These are phyloP conservation scores for Corydoras maculifer DNA, from an alignment of 2,113 vertebrate species.

Conservation along the genomic window DNA sequence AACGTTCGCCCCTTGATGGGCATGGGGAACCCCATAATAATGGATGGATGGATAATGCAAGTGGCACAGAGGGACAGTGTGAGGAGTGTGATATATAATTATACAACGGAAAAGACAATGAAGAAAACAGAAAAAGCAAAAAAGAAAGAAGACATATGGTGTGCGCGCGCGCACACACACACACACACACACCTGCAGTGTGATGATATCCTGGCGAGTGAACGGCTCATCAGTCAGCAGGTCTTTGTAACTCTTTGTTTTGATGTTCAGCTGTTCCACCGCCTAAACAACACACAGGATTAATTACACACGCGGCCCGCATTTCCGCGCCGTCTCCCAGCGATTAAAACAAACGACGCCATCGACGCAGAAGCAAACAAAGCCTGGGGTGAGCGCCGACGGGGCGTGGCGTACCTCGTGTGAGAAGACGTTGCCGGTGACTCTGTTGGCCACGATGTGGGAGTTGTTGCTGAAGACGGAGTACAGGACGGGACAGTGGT, in stretches of 20 bases:
- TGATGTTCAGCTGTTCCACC: constrained; percentile 92
- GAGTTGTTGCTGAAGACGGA: constrained; percentile 94
- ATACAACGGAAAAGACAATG: too few relatives aligned
- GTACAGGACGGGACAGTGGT: constrained; percentile 92
- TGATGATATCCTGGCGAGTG: constrained; percentile 84
- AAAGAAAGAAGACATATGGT: neutral
- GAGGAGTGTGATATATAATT: too few relatives aligned
- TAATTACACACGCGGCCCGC: neutral
- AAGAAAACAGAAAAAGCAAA: too few relatives aligned
- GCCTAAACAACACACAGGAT: constrained; percentile 57
- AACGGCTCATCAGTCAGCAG: constrained; percentile 88
- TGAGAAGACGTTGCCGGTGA: constrained; percentile 90
- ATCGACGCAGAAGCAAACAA: too few relatives aligned
- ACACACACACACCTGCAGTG: constrained; percentile 68
- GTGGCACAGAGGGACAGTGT: too few relatives aligned
- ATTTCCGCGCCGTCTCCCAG: neutral
- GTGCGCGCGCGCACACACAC: neutral
- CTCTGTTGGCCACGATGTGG: constrained; percentile 85
- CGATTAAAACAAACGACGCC: neutral
- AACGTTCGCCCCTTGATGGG: too few relatives aligned
- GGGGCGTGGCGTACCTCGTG: constrained; percentile 69
- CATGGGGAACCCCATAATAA: too few relatives aligned
- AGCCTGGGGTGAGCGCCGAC: neutral
- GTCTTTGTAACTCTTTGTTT: constrained; percentile 88
- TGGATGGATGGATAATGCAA: too few relatives aligned